These are phyloP conservation scores for Tragulus kanchil DNA, from an alignment of 2,113 vertebrate species.

Conservation along the genomic window DNA sequence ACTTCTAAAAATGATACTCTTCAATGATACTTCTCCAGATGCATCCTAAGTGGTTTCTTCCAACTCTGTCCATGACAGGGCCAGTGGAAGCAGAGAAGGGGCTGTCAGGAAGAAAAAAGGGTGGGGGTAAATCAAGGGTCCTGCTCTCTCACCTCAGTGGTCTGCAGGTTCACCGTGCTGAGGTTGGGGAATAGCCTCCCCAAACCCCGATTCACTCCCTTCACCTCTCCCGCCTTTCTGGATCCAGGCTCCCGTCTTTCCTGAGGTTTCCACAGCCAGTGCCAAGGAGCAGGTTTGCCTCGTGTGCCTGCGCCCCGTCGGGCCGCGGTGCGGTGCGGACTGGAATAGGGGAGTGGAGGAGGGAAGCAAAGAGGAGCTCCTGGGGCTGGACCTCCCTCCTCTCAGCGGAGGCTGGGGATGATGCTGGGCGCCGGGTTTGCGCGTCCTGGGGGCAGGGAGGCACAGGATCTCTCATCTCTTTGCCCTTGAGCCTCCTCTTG, in stretches of 20 bases:
- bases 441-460: not conserved
- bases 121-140: not conserved
- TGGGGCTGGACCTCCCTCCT: not conserved
- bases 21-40: constrained; percentile 22
- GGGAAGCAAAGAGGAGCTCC: not conserved
- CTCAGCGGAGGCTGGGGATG: not conserved
- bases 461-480: not conserved
- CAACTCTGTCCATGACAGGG: not conserved
- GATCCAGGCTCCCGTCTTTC: not conserved
- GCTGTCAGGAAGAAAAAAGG: not conserved
- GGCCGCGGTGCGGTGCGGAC: too few relatives aligned
- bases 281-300: rapidly evolving
- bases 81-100: not conserved
- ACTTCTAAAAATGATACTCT: not conserved
- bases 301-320: not conserved
- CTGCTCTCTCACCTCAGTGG: not conserved
- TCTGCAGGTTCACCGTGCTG: not conserved
- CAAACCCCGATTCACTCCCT: not conserved
- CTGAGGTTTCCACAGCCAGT: not conserved
- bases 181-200: not conserved
- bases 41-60: constrained; percentile 8
- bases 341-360: too few relatives aligned
- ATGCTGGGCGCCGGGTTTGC: rapidly evolving
- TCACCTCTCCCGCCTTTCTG: not conserved
- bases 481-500: not conserved